Evolutionary conservation across 92 coral and sea anemone species (phyloP).

Genomic region (Scolanthus callimorphus): DNA sequence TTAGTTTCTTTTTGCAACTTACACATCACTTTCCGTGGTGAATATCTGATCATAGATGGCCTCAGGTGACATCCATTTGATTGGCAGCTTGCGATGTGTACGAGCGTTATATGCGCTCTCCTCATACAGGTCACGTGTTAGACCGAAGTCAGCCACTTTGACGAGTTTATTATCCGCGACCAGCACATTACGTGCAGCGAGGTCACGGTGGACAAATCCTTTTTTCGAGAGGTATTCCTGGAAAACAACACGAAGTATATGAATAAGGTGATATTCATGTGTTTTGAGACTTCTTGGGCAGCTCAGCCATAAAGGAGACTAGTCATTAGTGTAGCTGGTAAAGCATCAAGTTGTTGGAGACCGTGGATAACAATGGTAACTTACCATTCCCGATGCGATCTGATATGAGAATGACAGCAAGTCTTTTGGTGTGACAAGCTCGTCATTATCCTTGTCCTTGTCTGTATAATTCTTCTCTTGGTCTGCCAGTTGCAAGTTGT

Average conservation of each 20-base stretch:
- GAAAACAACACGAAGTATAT: neutral
- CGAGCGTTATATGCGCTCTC: slow-evolving; percentile 40
- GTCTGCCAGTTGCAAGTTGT: too few relatives aligned
- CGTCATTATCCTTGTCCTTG: slow-evolving; percentile 7
- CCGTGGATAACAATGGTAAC: neutral
- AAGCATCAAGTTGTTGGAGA: too few relatives aligned
- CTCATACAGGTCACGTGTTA: slow-evolving; percentile 47
- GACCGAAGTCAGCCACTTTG: slow-evolving; percentile 53
- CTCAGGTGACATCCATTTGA: slow-evolving; percentile 67
- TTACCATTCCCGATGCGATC: slow-evolving; percentile 52
- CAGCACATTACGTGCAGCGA: slow-evolving; percentile 45
- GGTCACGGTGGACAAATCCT: slow-evolving; percentile 57
- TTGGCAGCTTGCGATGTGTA: slow-evolving; percentile 38
- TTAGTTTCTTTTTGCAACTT: too few relatives aligned
- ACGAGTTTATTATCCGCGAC: slow-evolving; percentile 47
- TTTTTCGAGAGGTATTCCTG: slow-evolving; percentile 37
- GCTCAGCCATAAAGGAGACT: too few relatives aligned
- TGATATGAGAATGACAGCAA: slow-evolving; percentile 41
- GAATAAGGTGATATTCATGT: too few relatives aligned
- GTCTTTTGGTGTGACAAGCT: slow-evolving; percentile 27
- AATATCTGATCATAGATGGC: slow-evolving; percentile 50
- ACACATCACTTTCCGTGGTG: slow-evolving; percentile 55
- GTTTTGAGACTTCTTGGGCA: too few relatives aligned
- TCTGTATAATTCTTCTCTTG: neutral
- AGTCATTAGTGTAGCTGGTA: too few relatives aligned